A percentile compares a stretch with the other conserved stretches of the same genome.
These are phyloP conservation scores for Oryctolagus cuniculus DNA, from an alignment of 2,113 vertebrate genomes.

Conservation along the genomic window DNA sequence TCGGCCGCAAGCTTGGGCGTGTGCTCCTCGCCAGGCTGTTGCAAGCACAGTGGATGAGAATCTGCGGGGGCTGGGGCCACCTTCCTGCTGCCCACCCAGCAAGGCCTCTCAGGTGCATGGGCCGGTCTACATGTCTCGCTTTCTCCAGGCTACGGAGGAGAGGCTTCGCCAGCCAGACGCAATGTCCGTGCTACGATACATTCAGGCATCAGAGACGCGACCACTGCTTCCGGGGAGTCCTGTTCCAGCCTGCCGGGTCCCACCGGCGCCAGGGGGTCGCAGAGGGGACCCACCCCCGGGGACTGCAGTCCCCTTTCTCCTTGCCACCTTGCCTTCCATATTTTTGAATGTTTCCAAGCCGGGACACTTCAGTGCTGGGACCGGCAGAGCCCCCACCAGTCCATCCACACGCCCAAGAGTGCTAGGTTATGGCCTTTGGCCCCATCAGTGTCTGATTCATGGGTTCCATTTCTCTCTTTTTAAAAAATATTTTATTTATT, in stretches of 20 bases:
- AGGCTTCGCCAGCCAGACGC: neutral
- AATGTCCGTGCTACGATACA: neutral
- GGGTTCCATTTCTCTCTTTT: neutral
- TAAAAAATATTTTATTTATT: no score
- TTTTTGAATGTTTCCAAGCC: neutral
- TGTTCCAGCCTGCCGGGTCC: neutral
- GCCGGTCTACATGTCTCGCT: neutral
- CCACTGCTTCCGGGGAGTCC: neutral
- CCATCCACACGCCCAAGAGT: neutral
- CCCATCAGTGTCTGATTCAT: neutral
- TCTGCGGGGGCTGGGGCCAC: neutral
- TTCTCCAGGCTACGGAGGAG: neutral
- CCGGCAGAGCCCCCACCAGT: no score
- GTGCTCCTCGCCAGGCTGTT: fast-evolving
- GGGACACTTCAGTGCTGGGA: no score
- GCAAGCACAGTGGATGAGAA: no score
- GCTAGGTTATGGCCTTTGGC: neutral
- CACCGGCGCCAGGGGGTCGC: neutral
- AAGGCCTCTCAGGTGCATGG: neutral
- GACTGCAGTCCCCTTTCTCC: neutral
- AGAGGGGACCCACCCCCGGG: neutral
- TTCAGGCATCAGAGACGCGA: neutral
- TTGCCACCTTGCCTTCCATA: neutral
- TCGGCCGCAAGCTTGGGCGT: neutral
- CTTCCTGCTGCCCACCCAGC: neutral